These are phyloP conservation scores for Napeogenes inachia DNA, from an alignment of 2,888 invertebrate species.

Conservation along the genomic window DNA sequence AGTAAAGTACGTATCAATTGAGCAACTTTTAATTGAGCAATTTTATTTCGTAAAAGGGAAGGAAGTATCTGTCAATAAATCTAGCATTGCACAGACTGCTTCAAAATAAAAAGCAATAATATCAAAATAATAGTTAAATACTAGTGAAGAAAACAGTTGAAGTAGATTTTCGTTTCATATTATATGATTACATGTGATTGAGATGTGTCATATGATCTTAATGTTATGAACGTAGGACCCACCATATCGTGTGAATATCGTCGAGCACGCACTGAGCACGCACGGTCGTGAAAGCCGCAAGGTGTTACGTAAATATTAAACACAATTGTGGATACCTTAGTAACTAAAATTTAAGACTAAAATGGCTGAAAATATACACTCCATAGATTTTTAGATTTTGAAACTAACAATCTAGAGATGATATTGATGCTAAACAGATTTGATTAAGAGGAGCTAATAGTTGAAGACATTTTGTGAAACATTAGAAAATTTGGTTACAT, in stretches of 20 bases:
- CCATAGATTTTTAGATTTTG: constrained; percentile 7
- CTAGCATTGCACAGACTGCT: too few relatives aligned
- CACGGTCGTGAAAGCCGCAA: constrained; percentile 57
- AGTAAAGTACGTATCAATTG: too few relatives aligned
- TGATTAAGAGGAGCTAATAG: too few relatives aligned
- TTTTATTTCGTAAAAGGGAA: background rate
- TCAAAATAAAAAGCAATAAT: too few relatives aligned
- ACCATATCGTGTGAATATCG: constrained; percentile 53
- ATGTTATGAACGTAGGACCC: constrained; percentile 24
- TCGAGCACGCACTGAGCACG: constrained; percentile 49
- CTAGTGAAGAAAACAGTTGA: background rate
- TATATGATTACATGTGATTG: constrained; percentile 17
- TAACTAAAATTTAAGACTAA: constrained; percentile 9
- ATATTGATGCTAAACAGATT: background rate
- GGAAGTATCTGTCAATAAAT: too few relatives aligned
- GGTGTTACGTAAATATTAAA: constrained; percentile 47
- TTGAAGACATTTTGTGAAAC: too few relatives aligned
- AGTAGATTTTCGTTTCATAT: constrained; percentile 18
- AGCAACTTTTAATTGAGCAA: background rate
- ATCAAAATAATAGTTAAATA: background rate
- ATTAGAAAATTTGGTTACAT: too few relatives aligned
- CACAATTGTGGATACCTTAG: constrained; percentile 11
- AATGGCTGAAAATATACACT: constrained; percentile 10
- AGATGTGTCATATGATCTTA: constrained; percentile 29
- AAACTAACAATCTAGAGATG: background rate